These are phyloP conservation scores for Prionace glauca DNA, from an alignment of 2,797 vertebrate species.

Conservation along the genomic window DNA sequence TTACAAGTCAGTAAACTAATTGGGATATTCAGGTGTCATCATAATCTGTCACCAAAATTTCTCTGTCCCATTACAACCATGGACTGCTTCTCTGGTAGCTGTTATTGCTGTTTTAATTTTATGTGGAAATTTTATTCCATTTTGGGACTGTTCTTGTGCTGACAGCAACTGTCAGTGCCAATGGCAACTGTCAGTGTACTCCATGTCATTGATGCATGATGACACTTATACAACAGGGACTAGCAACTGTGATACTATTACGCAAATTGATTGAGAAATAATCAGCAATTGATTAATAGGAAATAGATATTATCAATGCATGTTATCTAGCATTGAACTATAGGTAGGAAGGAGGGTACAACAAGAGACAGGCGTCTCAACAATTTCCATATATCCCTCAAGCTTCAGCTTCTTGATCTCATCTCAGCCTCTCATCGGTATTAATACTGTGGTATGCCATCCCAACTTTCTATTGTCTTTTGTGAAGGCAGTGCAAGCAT, in stretches of 20 bases:
- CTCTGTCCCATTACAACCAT: neutral
- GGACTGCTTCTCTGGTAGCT: neutral
- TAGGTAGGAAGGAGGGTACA: neutral
- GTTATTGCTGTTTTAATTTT: constrained; percentile 33
- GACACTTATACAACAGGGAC: constrained; percentile 22
- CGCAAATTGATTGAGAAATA: constrained; percentile 8
- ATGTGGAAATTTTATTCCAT: constrained; percentile 35
- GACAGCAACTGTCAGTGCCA: constrained; percentile 30
- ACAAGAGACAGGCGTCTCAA: neutral
- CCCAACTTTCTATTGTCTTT: neutral
- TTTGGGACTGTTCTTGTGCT: constrained; percentile 24
- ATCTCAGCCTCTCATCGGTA: neutral
- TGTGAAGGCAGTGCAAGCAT: neutral
- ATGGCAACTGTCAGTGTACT: constrained; percentile 34
- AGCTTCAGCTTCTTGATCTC: neutral
- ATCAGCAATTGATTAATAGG: constrained; percentile 7
- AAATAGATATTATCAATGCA: neutral
- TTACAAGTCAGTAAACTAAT: constrained; percentile 15
- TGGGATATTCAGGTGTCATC: neutral
- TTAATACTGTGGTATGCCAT: neutral
- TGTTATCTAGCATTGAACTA: neutral
- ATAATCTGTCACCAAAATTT: neutral
- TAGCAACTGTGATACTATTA: constrained; percentile 27
- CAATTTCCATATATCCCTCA: constrained; percentile 16
- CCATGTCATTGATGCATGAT: constrained; percentile 21